Evolutionary conservation across 2,888 invertebrate species (phyloP).

Genomic region (Congeria kusceri): DNA sequence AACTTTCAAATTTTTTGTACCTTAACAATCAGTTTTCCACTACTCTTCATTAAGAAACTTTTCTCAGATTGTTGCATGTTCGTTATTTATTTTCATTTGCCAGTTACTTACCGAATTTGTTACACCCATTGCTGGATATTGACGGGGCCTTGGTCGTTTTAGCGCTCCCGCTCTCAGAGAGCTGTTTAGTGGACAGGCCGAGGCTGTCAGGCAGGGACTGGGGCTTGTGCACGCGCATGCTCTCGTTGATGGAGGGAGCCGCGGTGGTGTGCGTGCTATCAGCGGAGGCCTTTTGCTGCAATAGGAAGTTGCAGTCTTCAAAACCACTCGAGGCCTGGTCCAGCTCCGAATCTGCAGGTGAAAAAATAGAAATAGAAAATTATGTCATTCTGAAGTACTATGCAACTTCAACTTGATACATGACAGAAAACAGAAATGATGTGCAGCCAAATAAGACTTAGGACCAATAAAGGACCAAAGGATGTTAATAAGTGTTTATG

Average conservation of each 20-base stretch:
- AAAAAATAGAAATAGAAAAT: neutral
- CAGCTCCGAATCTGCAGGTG: conserved; percentile 64
- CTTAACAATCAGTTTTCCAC: too few species aligned
- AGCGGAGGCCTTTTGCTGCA: conserved; percentile 60
- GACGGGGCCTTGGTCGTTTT: conserved; percentile 66
- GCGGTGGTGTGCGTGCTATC: conserved; percentile 64
- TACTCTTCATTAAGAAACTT: too few species aligned
- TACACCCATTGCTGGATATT: conserved; percentile 62
- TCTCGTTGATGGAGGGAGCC: conserved; percentile 62
- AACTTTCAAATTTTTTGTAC: too few species aligned
- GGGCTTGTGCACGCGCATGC: conserved; percentile 57
- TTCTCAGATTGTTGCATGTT: too few species aligned
- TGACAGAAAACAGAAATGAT: too few species aligned
- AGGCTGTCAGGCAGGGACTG: conserved; percentile 57
- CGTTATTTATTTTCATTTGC: too few species aligned
- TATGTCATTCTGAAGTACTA: too few species aligned
- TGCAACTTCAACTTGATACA: too few species aligned
- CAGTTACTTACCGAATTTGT: conserved; percentile 42
- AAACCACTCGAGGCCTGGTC: conserved; percentile 82
- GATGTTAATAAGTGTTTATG: too few species aligned
- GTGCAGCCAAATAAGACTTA: too few species aligned
- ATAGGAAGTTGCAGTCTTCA: conserved; percentile 79
- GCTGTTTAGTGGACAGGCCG: conserved; percentile 43
- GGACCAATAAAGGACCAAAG: too few species aligned
- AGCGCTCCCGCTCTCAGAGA: conserved; percentile 43